Evolutionary conservation across 2,113 vertebrate species (phyloP).

Genomic region (Aspiorhynchus laticeps): DNA sequence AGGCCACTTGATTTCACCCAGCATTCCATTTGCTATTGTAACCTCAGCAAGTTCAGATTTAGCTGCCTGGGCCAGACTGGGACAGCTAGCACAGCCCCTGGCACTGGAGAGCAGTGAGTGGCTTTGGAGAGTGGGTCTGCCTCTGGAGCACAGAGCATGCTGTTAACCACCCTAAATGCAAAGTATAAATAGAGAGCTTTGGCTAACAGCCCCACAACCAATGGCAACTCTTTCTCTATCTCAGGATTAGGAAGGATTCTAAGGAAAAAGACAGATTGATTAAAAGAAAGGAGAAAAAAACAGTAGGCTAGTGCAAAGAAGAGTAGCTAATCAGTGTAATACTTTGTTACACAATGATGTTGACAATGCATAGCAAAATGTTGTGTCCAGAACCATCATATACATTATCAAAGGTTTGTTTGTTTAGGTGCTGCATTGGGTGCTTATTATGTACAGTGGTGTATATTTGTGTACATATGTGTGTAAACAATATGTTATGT

Average conservation of each 20-base stretch:
- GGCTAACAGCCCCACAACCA: constrained; percentile 39
- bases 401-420: no score
- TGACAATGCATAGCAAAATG: no score
- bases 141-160: constrained; percentile 28
- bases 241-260: background rate
- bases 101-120: constrained; percentile 31
- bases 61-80: constrained; percentile 1
- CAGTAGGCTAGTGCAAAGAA: no score
- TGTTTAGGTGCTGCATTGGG: no score
- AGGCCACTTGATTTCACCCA: constrained; percentile 41
- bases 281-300: no score
- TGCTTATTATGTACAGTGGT: no score
- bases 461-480: no score
- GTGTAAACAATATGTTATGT: no score
- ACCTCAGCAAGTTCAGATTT: constrained; percentile 48
- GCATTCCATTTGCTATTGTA: constrained; percentile 26
- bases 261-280: no score
- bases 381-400: no score
- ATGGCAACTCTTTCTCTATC: background rate
- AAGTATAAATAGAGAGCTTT: constrained; percentile 54
- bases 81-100: constrained; percentile 34
- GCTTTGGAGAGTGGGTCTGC: constrained; percentile 25
- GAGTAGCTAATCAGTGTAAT: no score
- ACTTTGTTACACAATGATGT: no score
- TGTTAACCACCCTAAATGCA: constrained; percentile 46